phyloP scores from a whole-genome alignment of 2,797 vertebrate species.

The Helicolenus hilgendorfi region DNA sequence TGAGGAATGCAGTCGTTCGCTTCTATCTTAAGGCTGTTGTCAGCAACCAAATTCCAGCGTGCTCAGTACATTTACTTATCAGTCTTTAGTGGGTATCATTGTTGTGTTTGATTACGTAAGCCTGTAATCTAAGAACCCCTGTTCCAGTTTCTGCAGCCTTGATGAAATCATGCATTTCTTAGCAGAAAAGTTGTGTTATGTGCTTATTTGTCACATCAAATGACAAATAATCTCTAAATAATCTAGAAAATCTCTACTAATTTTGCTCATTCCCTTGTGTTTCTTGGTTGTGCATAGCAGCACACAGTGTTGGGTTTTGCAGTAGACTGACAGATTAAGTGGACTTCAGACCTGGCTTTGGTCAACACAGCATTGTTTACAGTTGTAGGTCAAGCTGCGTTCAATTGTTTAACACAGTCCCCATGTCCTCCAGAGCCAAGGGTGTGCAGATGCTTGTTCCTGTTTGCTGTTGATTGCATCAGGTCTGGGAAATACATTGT shows the following conservation, averaged over 20 bases:
- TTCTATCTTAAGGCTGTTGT: constrained; percentile 48
- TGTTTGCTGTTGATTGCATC: constrained; percentile 57
- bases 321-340: constrained; percentile 19
- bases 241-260: too few species aligned
- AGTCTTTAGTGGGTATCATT: constrained; percentile 51
- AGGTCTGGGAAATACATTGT: constrained; percentile 16
- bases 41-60: constrained; percentile 60
- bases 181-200: background rate
- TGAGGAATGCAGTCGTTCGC: constrained; percentile 60
- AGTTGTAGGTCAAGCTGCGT: constrained; percentile 67
- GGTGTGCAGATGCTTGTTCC: constrained; percentile 58
- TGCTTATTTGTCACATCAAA: background rate
- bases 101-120: constrained; percentile 62
- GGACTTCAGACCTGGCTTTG: constrained; percentile 79
- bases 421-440: constrained; percentile 47
- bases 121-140: constrained; percentile 27
- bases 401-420: constrained; percentile 64
- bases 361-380: constrained; percentile 80
- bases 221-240: too few species aligned
- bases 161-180: constrained; percentile 21
- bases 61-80: constrained; percentile 63
- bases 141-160: constrained; percentile 5
- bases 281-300: background rate
- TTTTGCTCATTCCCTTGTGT: background rate
- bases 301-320: constrained; percentile 4